Evolutionary conservation across 1,140 invertebrate species (phyloP), one percentile per base, ranked within the genome.

Genomic region (Nephila pilipes): DNA sequence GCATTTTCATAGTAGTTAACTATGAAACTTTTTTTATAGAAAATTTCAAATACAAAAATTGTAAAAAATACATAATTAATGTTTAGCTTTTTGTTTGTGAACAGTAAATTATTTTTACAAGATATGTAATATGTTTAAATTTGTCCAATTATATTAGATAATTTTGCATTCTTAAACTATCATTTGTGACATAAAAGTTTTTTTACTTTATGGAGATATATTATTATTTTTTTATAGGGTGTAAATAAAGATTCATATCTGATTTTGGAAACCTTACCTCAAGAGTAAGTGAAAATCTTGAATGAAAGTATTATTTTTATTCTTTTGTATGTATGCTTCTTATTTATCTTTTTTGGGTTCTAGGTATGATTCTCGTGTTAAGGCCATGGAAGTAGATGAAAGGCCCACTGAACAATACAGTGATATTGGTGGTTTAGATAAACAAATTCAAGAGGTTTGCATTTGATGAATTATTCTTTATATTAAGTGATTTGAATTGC

Each of bases 301-400:
- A n/a, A 46, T 46, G 46, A 10, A 10, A 46, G 32, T 18, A 58
- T 85, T 58, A 2, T 60, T 32, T 18, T 54, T 60, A 14, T 85
- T 60, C 22, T 10, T 46, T 10, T 46, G 12, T 46, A 46, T 69
- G 18, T 20, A 69, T 69, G 29, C 22, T 25, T 69, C 63, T 69
- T 20, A 69, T 75, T 29, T 25, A 54, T 57, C 2, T 85, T 46
- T 93, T 96, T 60, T 58, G 6, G 60, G 6, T 38, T 25, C 16
- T 79, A 92, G 91, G 46, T 92, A 99, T 95, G 99, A 99, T 95
- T 99, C 99, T 0, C 96, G 99, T 94, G 99, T 99, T 0, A 99
- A 99, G 95, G 99, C 99, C 93, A 99, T 99, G 99, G 99, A 99
- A 96, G 99, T 99, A 0, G 99, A 99, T 96, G 99, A 99, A 96